Base-by-base conservation (phyloP, 1,140 invertebrate genomes). In the Zaprionus inermis region DNA sequence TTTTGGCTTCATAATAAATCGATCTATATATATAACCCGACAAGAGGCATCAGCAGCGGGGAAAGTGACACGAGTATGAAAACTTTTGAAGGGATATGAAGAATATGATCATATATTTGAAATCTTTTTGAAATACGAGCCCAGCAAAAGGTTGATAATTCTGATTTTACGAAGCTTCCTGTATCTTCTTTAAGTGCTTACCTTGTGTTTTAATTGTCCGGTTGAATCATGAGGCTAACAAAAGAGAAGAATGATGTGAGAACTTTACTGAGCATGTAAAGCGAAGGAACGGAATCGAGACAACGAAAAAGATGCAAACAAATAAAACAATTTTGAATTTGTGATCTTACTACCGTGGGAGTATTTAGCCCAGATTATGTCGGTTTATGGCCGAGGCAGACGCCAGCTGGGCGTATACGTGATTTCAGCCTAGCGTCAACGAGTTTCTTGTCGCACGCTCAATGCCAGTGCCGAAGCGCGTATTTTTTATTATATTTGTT, bases 371-470 rank as follows among this genome's bases (percentile, higher is more conserved):
- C 10, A 49, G 22, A n/a, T 22, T 41, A 36, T 28, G 3, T 16
- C 32, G 18, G 30, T 38, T 22, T 41, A 36, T 18, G 11, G 24
- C 24, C 32, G 11, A n/a, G 14, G 24, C 38, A 64, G 38, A 24
- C 64, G 69, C 12, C 36, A 41, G 34, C 63, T 11, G 10, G 24
- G 55, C 70, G 70, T 72, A 72, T 72, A 66, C 63, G 70, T 67
- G 63, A 72, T 72, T 54, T 58, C 5, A 41, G 38, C 12, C 11
- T 11, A 20, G 28, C 54, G 52, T 65, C 28, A 41, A 36, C 63
- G 36, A 56, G 66, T 67, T 58, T 22, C n/a, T 66, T 11, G 24
- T 44, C 36, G 28, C 32, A 6, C 20, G 20, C 16, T 72, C 61
- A 72, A 72, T 72, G 41, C 44, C 69, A 58, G 59, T 7, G n/a